A percentile compares a stretch with the other conserved stretches of the same genome.
Evolutionary conservation across 2,797 vertebrate species (phyloP).

Genomic region (Sebastes steindachneri): DNA sequence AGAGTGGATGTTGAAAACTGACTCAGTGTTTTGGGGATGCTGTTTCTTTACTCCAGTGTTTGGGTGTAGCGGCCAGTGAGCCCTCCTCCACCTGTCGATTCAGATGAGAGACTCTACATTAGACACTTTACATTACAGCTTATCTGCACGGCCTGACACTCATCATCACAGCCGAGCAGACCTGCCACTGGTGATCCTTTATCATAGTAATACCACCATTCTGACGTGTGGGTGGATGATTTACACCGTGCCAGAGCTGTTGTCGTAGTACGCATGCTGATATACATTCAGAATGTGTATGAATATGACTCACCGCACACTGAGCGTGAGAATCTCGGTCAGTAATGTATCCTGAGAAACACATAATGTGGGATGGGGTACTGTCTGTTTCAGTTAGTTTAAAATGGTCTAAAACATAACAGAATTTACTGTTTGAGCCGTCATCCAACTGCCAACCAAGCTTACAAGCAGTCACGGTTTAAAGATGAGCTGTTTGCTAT

Average conservation of each 20-base stretch:
- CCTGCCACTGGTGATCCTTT: slow-evolving; percentile 10
- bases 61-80: background rate
- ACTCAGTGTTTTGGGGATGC: slow-evolving; percentile 18
- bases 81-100: slow-evolving; percentile 20
- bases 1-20: slow-evolving; percentile 11
- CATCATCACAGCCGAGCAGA: background rate
- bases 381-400: slow-evolving; percentile 10
- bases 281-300: slow-evolving; percentile 16
- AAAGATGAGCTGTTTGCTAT: slow-evolving; percentile 9
- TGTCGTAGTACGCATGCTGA: background rate
- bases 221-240: slow-evolving; percentile 36
- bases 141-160: background rate
- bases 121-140: background rate
- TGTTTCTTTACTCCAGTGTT: slow-evolving; percentile 25
- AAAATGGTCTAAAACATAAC: background rate
- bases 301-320: slow-evolving; percentile 52
- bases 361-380: background rate
- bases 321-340: slow-evolving; percentile 39
- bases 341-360: slow-evolving; percentile 19
- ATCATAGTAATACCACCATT: slow-evolving; percentile 27
- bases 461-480: background rate
- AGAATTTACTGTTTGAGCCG: background rate
- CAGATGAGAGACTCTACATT: background rate
- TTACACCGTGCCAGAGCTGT: slow-evolving; percentile 33
- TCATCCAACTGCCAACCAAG: background rate